A percentile compares a stretch with the other conserved stretches of the same genome.
Evolutionary conservation across 2,113 vertebrate genomes (phyloP).

Genomic region (Myotis davidii): DNA sequence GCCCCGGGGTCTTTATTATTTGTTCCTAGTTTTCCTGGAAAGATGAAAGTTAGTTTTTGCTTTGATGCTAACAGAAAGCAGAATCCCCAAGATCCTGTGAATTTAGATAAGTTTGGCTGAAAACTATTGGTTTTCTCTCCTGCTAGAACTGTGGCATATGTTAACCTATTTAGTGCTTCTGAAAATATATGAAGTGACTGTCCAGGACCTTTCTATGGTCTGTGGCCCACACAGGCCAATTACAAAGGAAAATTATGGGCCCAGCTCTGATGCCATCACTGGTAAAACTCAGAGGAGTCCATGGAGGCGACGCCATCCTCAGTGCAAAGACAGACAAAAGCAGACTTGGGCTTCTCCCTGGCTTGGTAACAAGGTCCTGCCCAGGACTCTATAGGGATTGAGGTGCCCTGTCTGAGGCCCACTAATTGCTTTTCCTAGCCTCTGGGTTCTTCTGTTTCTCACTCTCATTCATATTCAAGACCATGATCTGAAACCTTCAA

Average conservation of each 20-base stretch:
- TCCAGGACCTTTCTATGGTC: background rate
- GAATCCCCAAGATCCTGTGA: background rate
- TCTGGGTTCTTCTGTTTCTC: slow-evolving; percentile 49
- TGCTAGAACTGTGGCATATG: background rate
- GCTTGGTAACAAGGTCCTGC: background rate
- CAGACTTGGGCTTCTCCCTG: background rate
- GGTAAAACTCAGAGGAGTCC: background rate
- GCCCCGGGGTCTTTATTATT: background rate
- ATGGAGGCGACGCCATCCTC: background rate
- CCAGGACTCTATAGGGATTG: background rate
- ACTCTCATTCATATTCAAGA: slow-evolving; percentile 69
- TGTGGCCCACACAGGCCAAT: background rate
- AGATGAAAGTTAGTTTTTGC: slow-evolving; percentile 39
- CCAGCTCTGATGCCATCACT: background rate
- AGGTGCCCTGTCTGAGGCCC: background rate
- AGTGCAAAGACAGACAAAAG: background rate
- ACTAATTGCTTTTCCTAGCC: slow-evolving; percentile 52
- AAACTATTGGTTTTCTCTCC: background rate
- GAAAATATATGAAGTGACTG: slow-evolving; percentile 17
- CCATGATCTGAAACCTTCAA: slow-evolving; percentile 39
- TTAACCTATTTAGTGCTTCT: background rate
- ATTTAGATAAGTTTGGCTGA: slow-evolving; percentile 6
- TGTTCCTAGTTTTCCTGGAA: background rate
- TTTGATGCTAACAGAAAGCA: slow-evolving; percentile 12
- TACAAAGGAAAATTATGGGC: slow-evolving; percentile 19